Conservation (phyloP, 2,113 vertebrate species). For the Gavialis gangeticus region DNA sequence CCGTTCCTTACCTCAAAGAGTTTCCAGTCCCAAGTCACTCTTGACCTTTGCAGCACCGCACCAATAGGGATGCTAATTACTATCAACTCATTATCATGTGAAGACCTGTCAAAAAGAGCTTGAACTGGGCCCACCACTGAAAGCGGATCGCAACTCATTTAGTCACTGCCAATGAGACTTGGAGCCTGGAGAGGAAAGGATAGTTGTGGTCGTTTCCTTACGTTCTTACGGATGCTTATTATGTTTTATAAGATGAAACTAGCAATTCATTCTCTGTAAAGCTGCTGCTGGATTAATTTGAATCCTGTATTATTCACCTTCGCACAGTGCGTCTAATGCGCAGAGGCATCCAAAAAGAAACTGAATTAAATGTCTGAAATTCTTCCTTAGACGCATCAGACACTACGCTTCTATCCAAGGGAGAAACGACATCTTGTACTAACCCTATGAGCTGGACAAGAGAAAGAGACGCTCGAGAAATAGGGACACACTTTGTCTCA, state of each 20-base stretch:
- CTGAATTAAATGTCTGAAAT: not conserved
- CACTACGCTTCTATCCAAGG: not conserved
- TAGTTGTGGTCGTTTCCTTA: not conserved
- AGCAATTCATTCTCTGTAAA: not conserved
- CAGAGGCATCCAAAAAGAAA: not conserved
- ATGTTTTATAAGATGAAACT: not conserved
- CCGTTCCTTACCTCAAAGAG: not conserved
- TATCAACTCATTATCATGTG: not conserved
- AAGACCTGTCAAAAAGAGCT: not conserved
- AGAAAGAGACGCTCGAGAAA: not conserved
- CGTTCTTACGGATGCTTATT: not conserved
- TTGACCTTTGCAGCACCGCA: not conserved
- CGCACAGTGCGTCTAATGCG: not conserved
- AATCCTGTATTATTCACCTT: not conserved
- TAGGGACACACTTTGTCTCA: rapidly evolving
- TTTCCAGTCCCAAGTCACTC: not conserved
- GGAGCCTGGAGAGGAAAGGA: not conserved
- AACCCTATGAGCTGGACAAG: not conserved
- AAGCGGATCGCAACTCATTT: not conserved
- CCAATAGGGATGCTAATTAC: not conserved
- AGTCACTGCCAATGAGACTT: not conserved
- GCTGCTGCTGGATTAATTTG: not conserved
- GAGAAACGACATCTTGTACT: not conserved
- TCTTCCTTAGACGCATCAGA: not conserved
- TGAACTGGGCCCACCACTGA: not conserved